Evolutionary conservation across 2,888 invertebrate species (phyloP).

Genomic region (Cephus spinipes): DNA sequence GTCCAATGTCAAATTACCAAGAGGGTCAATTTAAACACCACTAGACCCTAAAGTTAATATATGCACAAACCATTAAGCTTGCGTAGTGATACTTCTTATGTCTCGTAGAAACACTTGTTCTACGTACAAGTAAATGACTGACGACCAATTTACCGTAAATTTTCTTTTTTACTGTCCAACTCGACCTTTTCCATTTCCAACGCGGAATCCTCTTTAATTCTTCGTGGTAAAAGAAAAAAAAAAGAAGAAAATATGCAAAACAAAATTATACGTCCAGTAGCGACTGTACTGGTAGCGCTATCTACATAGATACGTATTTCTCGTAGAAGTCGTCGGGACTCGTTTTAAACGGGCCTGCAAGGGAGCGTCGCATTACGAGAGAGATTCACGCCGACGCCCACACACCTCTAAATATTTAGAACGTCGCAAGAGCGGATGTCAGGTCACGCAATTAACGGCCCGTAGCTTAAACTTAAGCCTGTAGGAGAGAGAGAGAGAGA

Average conservation of each 20-base stretch:
- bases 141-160: neutral
- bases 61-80: slow-evolving; percentile 18
- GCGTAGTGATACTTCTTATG: slow-evolving; percentile 1
- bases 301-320: neutral
- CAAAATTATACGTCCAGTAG: neutral
- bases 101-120: neutral
- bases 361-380: neutral
- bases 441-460: slow-evolving; percentile 37
- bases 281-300: neutral
- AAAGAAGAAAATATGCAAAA: neutral
- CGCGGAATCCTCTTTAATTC: neutral
- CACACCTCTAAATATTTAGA: neutral
- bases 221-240: neutral
- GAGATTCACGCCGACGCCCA: slow-evolving; percentile 1
- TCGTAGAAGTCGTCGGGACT: neutral
- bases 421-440: neutral
- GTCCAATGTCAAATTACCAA: slow-evolving; percentile 4
- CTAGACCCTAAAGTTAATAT: slow-evolving; percentile 25
- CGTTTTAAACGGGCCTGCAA: neutral
- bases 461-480: slow-evolving; percentile 30
- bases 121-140: neutral
- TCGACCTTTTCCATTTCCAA: neutral
- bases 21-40: slow-evolving; percentile 18
- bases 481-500: neutral
- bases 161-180: neutral